Conservation (phyloP, 2,797 vertebrate species). For the Lithobates sylvaticus region DNA sequence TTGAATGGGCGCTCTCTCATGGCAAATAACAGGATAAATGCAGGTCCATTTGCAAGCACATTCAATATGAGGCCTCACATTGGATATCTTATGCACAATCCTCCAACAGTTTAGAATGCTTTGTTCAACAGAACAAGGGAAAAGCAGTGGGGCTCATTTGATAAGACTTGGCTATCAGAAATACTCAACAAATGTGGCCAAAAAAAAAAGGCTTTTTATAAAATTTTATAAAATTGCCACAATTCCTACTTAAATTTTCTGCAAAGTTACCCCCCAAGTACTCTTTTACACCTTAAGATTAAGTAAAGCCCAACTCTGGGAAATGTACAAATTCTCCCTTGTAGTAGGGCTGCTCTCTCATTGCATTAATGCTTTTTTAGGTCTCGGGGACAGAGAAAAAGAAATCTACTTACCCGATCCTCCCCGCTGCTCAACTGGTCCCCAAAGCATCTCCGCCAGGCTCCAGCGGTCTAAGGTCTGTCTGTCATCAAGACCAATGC, state of each 20-base stretch:
- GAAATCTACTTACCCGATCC: no score
- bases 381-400: no score
- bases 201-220: no score
- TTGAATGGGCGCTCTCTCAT: background rate
- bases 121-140: background rate
- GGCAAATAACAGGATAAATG: background rate
- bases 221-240: no score
- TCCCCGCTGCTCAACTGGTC: no score
- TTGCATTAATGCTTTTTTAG: no score
- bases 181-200: background rate
- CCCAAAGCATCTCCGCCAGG: no score
- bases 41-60: background rate
- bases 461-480: no score
- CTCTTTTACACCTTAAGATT: background rate
- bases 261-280: background rate
- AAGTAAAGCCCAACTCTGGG: no score
- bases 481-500: no score
- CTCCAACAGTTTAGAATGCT: background rate
- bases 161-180: background rate
- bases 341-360: no score
- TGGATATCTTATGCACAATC: background rate
- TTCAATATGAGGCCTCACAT: background rate
- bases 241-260: background rate
- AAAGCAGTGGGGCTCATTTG: background rate
- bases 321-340: no score